These are phyloP conservation scores for Archilochus colubris DNA, from an alignment of 2,113 vertebrate species.

Conservation along the genomic window DNA sequence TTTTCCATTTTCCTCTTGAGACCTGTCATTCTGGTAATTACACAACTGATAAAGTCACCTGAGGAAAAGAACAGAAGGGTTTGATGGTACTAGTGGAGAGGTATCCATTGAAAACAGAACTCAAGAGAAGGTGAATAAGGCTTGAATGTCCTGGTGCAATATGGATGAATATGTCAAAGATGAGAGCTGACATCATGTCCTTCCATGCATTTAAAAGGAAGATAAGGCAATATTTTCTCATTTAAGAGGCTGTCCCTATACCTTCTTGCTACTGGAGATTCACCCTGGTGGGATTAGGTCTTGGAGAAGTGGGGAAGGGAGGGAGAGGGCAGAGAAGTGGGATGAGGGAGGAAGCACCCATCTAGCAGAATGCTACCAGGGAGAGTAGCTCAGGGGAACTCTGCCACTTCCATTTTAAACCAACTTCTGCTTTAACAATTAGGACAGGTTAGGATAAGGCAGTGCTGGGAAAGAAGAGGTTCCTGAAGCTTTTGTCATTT, in stretches of 20 bases:
- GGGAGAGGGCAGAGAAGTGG: too few species aligned
- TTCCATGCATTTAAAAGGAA: constrained; percentile 16
- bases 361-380: neutral
- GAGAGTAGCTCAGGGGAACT: neutral
- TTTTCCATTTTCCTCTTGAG: constrained; percentile 1
- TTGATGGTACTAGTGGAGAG: neutral
- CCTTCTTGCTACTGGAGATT: neutral
- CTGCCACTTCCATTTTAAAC: neutral
- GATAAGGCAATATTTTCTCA: constrained; percentile 4
- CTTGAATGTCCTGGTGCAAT: constrained; percentile 12
- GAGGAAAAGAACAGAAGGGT: neutral
- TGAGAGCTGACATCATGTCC: neutral
- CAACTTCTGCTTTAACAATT: neutral
- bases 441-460: neutral
- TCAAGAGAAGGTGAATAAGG: neutral
- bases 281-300: neutral
- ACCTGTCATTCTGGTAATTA: neutral
- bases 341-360: neutral
- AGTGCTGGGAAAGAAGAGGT: neutral
- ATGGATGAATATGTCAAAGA: constrained; percentile 10
- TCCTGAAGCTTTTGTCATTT: neutral
- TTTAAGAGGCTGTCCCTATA: neutral
- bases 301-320: constrained; percentile 10
- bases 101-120: constrained; percentile 5
- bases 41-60: neutral